Percentiles rank a stretch among this genome's conserved stretches.
phyloP scores from a whole-genome alignment of 2,113 vertebrate genomes.

The Protobothrops flavoviridis region DNA sequence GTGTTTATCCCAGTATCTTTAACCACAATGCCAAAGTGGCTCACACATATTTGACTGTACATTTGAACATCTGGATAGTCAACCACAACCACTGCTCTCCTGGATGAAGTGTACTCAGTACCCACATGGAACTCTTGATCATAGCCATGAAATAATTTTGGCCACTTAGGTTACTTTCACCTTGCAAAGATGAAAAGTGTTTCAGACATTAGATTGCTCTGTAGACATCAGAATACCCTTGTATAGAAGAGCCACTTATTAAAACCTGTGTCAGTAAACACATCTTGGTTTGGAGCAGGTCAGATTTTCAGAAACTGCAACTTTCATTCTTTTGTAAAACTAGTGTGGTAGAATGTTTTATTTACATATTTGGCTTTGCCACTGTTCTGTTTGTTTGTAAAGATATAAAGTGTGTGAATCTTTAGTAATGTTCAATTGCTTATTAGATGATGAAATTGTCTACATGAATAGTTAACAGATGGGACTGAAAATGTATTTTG shows the following conservation, averaged over 20 bases:
- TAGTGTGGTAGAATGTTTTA: not conserved
- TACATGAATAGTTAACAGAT: not conserved
- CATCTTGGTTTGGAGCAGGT: not conserved
- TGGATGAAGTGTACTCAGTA: not conserved
- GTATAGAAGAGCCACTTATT: not conserved
- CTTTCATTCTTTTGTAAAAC: not conserved
- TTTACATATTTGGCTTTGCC: not conserved
- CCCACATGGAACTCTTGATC: not conserved
- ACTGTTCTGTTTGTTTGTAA: not conserved
- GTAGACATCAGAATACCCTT: not conserved
- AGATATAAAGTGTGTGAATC: not conserved
- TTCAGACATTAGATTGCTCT: not conserved
- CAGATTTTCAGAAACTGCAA: not conserved
- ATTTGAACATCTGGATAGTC: not conserved
- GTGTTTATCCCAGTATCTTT: not conserved
- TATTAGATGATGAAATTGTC: not conserved
- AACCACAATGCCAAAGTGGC: not conserved
- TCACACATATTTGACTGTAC: not conserved
- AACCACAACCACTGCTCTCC: not conserved
- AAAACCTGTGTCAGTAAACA: not conserved
- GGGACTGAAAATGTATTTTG: not conserved
- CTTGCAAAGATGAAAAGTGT: not conserved
- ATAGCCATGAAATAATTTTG: not conserved
- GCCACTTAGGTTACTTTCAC: not conserved
- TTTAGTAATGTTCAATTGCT: not conserved